phyloP scores from a whole-genome alignment of 2,797 vertebrate species.

The Menidia menidia region DNA sequence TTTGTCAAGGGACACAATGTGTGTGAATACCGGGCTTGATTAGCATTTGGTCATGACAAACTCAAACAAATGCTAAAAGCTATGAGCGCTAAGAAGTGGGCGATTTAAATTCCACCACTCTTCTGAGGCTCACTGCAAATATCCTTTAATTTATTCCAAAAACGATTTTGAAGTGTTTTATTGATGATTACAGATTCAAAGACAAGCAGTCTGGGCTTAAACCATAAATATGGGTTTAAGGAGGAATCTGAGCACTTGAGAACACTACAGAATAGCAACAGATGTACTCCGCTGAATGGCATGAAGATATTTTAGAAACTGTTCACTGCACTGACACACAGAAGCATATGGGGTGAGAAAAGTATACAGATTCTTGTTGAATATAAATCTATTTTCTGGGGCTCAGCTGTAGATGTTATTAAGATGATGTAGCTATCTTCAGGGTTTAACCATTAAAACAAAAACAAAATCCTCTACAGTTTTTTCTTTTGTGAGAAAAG shows the following conservation, averaged over 20 bases:
- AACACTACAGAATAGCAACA: constrained; percentile 34
- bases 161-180: constrained; percentile 21
- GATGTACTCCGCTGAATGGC: constrained; percentile 16
- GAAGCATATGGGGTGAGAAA: background rate
- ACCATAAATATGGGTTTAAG: constrained; percentile 35
- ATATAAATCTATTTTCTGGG: constrained; percentile 8
- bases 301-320: constrained; percentile 6
- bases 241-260: constrained; percentile 18
- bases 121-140: constrained; percentile 2
- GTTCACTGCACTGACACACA: background rate
- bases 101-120: constrained; percentile 7
- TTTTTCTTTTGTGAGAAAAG: too few relatives aligned
- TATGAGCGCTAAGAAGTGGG: constrained; percentile 9
- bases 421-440: background rate
- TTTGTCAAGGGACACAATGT: constrained; percentile 62
- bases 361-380: background rate
- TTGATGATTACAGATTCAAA: constrained; percentile 31
- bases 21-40: constrained; percentile 58
- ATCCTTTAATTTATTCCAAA: constrained; percentile 32
- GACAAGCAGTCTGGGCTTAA: background rate
- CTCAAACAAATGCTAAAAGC: constrained; percentile 20
- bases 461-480: too few relatives aligned
- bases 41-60: constrained; percentile 44
- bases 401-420: background rate
- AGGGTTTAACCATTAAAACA: too few relatives aligned